These are phyloP conservation scores for Nibea albiflora DNA, from an alignment of 2,113 vertebrate species.

Conservation along the genomic window DNA sequence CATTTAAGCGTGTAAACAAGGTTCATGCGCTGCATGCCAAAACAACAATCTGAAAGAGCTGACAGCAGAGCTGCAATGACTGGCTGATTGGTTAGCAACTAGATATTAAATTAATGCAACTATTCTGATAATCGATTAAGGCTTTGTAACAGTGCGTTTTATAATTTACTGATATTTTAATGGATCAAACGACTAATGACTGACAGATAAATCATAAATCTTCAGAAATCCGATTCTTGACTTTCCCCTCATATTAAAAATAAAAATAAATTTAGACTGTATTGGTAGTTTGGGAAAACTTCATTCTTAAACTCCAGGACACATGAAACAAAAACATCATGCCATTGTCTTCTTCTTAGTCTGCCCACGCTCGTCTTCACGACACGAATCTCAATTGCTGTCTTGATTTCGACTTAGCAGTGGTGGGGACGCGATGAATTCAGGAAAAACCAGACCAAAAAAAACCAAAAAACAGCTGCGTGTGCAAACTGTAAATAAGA, in stretches of 20 bases:
- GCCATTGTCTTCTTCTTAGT: not conserved
- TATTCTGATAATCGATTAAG: no score
- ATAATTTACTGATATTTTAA: no score
- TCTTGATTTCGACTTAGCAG: not conserved
- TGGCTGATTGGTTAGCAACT: no score
- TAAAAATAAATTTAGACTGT: not conserved
- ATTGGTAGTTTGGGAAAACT: not conserved
- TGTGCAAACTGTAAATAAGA: no score
- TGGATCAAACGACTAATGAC: no score
- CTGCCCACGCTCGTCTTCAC: not conserved
- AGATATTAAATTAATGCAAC: no score
- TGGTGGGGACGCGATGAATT: no score
- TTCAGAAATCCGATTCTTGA: no score
- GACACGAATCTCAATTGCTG: not conserved
- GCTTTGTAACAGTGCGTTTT: no score
- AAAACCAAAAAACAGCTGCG: not conserved
- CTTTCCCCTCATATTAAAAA: not conserved
- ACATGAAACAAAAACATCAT: not conserved
- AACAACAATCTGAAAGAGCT: not conserved
- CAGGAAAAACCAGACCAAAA: not conserved
- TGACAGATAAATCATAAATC: no score
- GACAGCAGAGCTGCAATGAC: not conserved
- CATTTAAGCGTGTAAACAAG: not conserved
- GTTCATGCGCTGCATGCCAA: not conserved
- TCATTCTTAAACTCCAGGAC: not conserved